Evolutionary conservation across 2,888 invertebrate species (phyloP), one percentile per base, ranked within the genome.

Genomic region (Lordiphosa andalusiaca): DNA sequence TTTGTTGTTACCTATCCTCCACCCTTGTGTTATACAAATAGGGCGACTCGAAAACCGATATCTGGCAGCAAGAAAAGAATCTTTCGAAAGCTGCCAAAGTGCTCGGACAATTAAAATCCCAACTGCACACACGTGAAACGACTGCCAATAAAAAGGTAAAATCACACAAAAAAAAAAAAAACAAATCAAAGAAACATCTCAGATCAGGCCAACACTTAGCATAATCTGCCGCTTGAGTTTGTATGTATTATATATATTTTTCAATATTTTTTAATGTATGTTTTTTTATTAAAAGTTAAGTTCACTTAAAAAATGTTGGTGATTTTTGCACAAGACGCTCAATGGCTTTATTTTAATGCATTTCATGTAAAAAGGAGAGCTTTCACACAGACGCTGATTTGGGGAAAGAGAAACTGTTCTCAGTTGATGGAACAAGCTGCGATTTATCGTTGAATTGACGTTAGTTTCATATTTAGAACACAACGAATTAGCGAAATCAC

Each of bases 1-100:
- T 47, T 58, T 30, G 52, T 55, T 58, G 58, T 30, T 56, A 47
- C 39, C 12, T 36, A 33, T 12, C 36, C 35, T 41, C 48, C 56
- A 46, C 49, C 33, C 57, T 71, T 77, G 70, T 67, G 73, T 58
- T 66, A 54, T 23, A 63, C 66, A 63, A 84, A 69, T 88, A 90
- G 90, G 90, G 90, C 61, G 90, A 89, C 87, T 84, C 85, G 78
- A 89, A 89, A 87, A 87, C 89, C 76, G 90, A 89, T 88, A 89
- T 90, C 84, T 89, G 89, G 89, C 89, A 89, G 87, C 89, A 90
- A 89, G 90, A 90, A 89, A 90, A 90, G 88, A 90, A 90, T 86
- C 89, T 90, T 85, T 89, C 91, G 78, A 91, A 91, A 89, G 90
- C 91, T 87, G 91, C 90, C 83, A 91, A 91, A 89, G 89, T 91